These are phyloP conservation scores for Chaenocephalus aceratus DNA, from an alignment of 2,113 vertebrate species.

Conservation along the genomic window DNA sequence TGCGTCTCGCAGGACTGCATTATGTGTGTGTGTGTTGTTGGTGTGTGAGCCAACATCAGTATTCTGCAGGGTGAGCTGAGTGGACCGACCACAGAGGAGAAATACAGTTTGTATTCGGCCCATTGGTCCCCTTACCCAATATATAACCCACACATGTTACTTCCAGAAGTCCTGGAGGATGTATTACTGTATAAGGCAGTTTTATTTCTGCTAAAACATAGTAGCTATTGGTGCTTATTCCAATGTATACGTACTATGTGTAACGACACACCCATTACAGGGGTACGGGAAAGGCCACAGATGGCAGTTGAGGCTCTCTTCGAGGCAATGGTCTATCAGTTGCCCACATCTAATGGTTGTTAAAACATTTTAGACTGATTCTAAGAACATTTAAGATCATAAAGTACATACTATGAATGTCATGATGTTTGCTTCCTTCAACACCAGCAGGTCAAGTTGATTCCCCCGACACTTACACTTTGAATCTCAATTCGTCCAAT, in stretches of 20 bases:
- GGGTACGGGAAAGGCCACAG: background rate
- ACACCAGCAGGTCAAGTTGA: background rate
- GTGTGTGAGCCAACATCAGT: constrained; percentile 67
- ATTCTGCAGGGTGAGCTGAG: constrained; percentile 62
- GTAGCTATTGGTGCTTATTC: background rate
- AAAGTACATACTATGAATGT: background rate
- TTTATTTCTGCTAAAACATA: constrained; percentile 1
- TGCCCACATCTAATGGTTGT: background rate
- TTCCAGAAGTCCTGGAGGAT: constrained; percentile 6
- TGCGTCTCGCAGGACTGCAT: constrained; percentile 42
- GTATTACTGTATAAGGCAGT: background rate
- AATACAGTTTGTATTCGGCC: constrained; percentile 30
- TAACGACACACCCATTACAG: background rate
- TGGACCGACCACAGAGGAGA: constrained; percentile 40
- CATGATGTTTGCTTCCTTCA: too few relatives aligned
- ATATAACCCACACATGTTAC: background rate
- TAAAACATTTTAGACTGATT: background rate
- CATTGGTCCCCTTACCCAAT: background rate
- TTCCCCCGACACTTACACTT: too few relatives aligned
- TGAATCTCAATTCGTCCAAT: background rate
- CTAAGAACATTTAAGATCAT: background rate
- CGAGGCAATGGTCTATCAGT: background rate
- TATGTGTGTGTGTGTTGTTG: constrained; percentile 61
- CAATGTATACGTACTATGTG: background rate
- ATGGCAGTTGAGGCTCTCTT: background rate